phyloP scores from a whole-genome alignment of 2,113 vertebrate genomes.

The Leucopsar rothschildi region DNA sequence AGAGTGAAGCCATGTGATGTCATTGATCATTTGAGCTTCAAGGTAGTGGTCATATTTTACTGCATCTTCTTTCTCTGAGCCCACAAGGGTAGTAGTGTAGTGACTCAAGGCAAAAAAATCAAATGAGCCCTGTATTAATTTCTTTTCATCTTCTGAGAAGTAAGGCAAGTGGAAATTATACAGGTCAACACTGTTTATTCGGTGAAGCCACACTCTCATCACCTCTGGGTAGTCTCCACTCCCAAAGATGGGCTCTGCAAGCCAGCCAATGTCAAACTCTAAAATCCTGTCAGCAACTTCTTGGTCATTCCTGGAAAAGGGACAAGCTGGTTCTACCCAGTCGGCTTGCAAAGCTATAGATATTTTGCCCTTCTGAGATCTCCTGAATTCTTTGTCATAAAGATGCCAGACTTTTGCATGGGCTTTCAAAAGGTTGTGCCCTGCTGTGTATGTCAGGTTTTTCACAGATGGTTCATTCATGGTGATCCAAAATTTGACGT shows the following conservation, averaged over 20 bases:
- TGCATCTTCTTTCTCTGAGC: slow-evolving; percentile 85
- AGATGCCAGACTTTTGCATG: slow-evolving; percentile 88
- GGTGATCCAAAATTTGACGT: slow-evolving; percentile 93
- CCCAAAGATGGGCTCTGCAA: slow-evolving; percentile 93
- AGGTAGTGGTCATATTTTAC: slow-evolving; percentile 80
- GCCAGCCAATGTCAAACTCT: slow-evolving; percentile 89
- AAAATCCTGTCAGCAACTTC: slow-evolving; percentile 85
- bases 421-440: slow-evolving; percentile 87
- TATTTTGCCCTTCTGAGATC: slow-evolving; percentile 82
- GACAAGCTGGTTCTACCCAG: slow-evolving; percentile 94
- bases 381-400: slow-evolving; percentile 85
- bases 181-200: slow-evolving; percentile 74
- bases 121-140: slow-evolving; percentile 84
- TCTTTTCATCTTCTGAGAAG: slow-evolving; percentile 84
- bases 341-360: slow-evolving; percentile 90
- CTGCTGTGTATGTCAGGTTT: slow-evolving; percentile 81
- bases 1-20: slow-evolving; percentile 87
- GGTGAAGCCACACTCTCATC: slow-evolving; percentile 89
- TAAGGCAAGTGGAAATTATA: slow-evolving; percentile 82
- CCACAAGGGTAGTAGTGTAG: slow-evolving; percentile 88
- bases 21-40: slow-evolving; percentile 86
- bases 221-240: slow-evolving; percentile 86
- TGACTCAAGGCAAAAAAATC: slow-evolving; percentile 96
- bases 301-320: slow-evolving; percentile 83
- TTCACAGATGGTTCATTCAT: slow-evolving; percentile 86